Evolutionary conservation across 2,888 invertebrate species (phyloP), one percentile per base, ranked within the genome.

Genomic region (Acleris cristana): DNA sequence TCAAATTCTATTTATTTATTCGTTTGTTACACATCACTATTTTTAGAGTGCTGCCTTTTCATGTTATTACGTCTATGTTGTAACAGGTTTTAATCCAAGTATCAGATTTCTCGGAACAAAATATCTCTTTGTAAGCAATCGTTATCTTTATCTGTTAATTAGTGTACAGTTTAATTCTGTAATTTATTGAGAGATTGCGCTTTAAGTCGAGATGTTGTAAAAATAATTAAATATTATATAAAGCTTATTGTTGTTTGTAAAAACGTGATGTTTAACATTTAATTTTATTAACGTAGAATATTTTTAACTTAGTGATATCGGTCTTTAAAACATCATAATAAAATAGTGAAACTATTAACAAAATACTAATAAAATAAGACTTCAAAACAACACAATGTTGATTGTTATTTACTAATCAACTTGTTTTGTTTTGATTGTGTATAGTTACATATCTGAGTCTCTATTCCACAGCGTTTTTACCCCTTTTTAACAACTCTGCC

Each of bases 81-180:
- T 55, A 52, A 56, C 40, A 21, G n/a, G n/a, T 14, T 23, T 56
- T 44, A 21, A 10, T 52, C 14, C 23, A 5, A 52, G 10, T 26
- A 34, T 61, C 51, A 45, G 12, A 45, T 61, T 66, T 66, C 66
- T 53, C 14, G 18, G 57, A 66, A 61, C 26, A n/a, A 23, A 40
- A 34, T 30, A 4, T 54, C n/a, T 56, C 56, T 54, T 40, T 34
- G 23, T 61, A 61, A 57, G 61, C 66, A 56, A 44, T n/a, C 5
- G 1, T 23, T 23, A 26, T 16, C 7, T 23, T 48, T 56, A 52
- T 56, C 48, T 34, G 34, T 23, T 45, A 51, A 30, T 51, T 18
- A 26, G 12, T 21, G 14, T 5, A 30, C 4, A 55, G 26, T 40
- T 48, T 44, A 23, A 48, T 52, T 56, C n/a, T 45, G 21, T 45